Evolutionary conservation across 2,888 invertebrate species (phyloP).

Genomic region (Nomada goodeniana): DNA sequence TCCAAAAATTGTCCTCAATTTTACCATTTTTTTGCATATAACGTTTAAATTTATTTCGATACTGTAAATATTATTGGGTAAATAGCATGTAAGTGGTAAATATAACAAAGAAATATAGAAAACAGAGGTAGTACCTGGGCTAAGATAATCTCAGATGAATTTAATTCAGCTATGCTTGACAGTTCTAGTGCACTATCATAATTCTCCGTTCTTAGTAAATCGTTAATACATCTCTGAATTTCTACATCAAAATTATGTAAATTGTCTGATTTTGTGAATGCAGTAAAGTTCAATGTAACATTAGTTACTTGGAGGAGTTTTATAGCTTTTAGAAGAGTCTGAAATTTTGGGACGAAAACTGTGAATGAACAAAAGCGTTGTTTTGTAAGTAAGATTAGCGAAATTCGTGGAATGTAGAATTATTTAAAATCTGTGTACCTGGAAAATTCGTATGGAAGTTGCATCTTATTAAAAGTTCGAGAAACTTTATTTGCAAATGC

Average conservation of each 20-base stretch:
- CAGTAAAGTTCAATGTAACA: slow-evolving; percentile 85
- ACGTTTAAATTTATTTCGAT: slow-evolving; percentile 83
- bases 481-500: slow-evolving; percentile 87
- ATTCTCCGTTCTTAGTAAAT: slow-evolving; percentile 85
- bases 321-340: slow-evolving; percentile 85
- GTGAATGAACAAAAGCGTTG: slow-evolving; percentile 82
- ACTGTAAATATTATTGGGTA: slow-evolving; percentile 63
- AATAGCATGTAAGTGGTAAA: slow-evolving; percentile 7
- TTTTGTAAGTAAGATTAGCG: slow-evolving; percentile 66
- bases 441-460: slow-evolving; percentile 75
- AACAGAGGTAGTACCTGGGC: slow-evolving; percentile 74
- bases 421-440: slow-evolving; percentile 62
- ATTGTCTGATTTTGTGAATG: slow-evolving; percentile 85
- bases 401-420: background rate
- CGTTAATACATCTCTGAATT: slow-evolving; percentile 86
- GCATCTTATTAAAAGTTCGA: slow-evolving; percentile 83
- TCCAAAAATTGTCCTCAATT: slow-evolving; percentile 84
- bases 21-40: slow-evolving; percentile 82
- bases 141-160: slow-evolving; percentile 78
- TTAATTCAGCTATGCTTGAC: slow-evolving; percentile 83
- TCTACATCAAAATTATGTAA: slow-evolving; percentile 85
- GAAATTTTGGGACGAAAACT: slow-evolving; percentile 84
- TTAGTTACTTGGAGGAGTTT: slow-evolving; percentile 87
- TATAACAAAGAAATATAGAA: background rate
- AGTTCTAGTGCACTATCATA: slow-evolving; percentile 87